Base-by-base conservation (phyloP, 2,113 vertebrate species). In the Taurulus bubalis region DNA sequence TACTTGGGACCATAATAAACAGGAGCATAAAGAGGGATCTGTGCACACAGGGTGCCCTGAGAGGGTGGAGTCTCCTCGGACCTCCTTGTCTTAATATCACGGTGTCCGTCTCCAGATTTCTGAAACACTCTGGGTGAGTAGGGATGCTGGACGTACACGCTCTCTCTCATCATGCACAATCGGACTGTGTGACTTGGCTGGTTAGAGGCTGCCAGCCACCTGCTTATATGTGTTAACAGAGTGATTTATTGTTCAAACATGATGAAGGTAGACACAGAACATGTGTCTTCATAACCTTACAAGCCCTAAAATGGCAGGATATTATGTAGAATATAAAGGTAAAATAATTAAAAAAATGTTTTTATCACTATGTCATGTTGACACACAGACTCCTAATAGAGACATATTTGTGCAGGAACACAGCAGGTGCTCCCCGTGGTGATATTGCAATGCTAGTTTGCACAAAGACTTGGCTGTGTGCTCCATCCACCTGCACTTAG, bases 11-110 rank as follows among this genome's bases (percentile, higher is more conserved):
- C 95, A 97, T 98, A 98, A 98, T 99, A 99, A 99, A 98, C 97
- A 99, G 95, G 93, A 96, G 96, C 95, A 99, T 98, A 98, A 98
- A 98, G 98, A 96, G 94, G 95, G 96, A 97, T 98, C 96, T 99
- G 97, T 98, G 95, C 95, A 95, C 95, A 95, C 93, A 93, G 95
- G 92, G 92, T 92, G 91, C 94, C 64, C 72, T 62, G 63, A 65
- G 45, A 87, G 85, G 89, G 85, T 78, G 75, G 80, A 89, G 71
- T 80, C 74, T 85, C 69, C 89, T 91, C 28, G 92, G 94, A 95
- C 85, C 84, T 95, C 96, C 96, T 96, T 96, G 94, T 95, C 94
- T 94, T 95, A 95, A 95, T 96, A 96, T 96, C 95, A 93, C 95
- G 90, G 95, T 42, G 82, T 87, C 85, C 82, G 75, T 87, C 75